Percentiles rank a stretch among this genome's conserved stretches.
Evolutionary conservation across 30 jellyfish, hydroid and myxozoan genomes (phyloP).

Genomic region (Chrysaora quinquecirrha): DNA sequence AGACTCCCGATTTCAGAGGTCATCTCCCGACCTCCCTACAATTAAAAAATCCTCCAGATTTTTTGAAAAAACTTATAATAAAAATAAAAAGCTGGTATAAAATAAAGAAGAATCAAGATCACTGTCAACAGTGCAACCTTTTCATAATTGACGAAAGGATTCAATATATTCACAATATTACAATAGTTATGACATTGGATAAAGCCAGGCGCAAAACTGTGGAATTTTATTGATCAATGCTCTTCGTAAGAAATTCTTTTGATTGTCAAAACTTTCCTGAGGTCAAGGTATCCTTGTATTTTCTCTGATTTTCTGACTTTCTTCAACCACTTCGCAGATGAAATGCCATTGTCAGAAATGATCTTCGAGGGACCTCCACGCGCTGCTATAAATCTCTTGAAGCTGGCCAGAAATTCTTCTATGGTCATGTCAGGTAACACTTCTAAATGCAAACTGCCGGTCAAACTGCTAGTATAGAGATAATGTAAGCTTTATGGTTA

Average conservation of each 20-base stretch:
- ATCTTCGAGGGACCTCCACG: too few relatives aligned
- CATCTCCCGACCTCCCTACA: slow-evolving; percentile 1
- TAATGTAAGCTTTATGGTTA: too few relatives aligned
- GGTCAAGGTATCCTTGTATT: slow-evolving; percentile 17
- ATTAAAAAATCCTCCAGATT: neutral
- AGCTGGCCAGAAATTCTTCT: too few relatives aligned
- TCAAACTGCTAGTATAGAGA: too few relatives aligned
- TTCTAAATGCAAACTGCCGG: too few relatives aligned
- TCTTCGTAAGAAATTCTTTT: slow-evolving; percentile 43
- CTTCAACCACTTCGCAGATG: slow-evolving; percentile 20
- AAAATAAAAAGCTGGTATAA: neutral
- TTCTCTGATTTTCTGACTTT: slow-evolving; percentile 28
- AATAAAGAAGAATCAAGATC: slow-evolving; percentile 33
- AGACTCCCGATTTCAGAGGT: slow-evolving; percentile 1
- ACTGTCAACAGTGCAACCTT: slow-evolving; percentile 48
- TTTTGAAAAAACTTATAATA: neutral
- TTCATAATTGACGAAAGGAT: slow-evolving; percentile 28
- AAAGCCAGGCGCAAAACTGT: slow-evolving; percentile 43
- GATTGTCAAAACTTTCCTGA: slow-evolving; percentile 22
- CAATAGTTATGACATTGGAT: slow-evolving; percentile 43
- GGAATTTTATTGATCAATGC: slow-evolving; percentile 34
- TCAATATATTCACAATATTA: neutral
- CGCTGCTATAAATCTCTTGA: too few relatives aligned
- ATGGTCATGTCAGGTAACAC: too few relatives aligned
- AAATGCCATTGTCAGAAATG: too few relatives aligned